Evolutionary conservation across 2,113 vertebrate species (phyloP).

Genomic region (Guaruba guarouba): DNA sequence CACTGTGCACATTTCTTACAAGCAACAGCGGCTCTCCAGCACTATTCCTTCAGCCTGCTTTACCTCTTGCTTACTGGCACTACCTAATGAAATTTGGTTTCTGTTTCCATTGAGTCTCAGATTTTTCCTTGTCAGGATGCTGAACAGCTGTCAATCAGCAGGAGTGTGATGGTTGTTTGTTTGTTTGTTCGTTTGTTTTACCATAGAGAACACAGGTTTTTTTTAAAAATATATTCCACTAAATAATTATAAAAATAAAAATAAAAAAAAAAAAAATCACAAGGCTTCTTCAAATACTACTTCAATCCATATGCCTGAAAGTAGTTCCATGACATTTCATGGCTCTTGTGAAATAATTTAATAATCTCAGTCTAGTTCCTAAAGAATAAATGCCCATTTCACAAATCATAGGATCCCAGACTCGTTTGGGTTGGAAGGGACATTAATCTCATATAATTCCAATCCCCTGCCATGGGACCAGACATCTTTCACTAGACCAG

Average conservation of each 20-base stretch:
- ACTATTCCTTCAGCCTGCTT: background rate
- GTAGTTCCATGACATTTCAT: background rate
- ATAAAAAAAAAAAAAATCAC: background rate
- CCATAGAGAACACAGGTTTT: background rate
- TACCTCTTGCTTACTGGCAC: background rate
- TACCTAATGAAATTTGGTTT: background rate
- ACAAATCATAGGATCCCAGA: background rate
- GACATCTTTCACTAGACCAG: background rate
- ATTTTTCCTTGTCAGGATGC: background rate
- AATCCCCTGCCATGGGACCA: background rate
- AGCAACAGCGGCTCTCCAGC: background rate
- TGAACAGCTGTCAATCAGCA: background rate
- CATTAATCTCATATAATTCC: background rate
- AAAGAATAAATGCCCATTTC: background rate
- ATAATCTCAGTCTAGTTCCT: background rate
- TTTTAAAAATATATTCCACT: background rate
- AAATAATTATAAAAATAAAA: background rate
- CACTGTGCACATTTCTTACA: rapidly evolving
- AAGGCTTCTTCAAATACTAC: background rate
- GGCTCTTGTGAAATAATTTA: background rate
- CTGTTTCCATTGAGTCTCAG: background rate
- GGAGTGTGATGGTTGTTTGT: background rate
- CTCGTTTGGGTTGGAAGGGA: background rate
- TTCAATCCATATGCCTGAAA: background rate
- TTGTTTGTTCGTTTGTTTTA: background rate